Base-by-base conservation (phyloP, 1,140 invertebrate genomes). In the Monochamus saltuarius region DNA sequence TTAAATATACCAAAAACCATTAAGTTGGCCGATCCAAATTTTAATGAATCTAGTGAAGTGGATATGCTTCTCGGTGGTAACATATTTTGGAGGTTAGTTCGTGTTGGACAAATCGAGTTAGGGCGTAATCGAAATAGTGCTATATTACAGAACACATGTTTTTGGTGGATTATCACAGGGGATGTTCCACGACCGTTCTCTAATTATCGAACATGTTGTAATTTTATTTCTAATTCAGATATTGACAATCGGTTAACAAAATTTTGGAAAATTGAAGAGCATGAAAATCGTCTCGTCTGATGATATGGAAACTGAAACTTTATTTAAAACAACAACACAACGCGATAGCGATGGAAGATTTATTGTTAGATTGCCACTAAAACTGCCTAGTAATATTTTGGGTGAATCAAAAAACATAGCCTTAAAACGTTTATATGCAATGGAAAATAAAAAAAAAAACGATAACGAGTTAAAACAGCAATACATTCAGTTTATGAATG, bases 401-500 rank as follows among this genome's bases (percentile, higher is more conserved):
- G 45, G 45, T 4, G 10, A 47, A 11, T 47, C 45, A 17, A 14
- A 22, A 47, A 16, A 14, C 10, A 14, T 14, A 11, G 50, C 50
- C 19, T 10, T 29, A 52, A 13, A 11, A 52, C 19, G 50, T 11
- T 35, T 52, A 36, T 52, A 13, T 7, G 13, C 13, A 52, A 17
- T 52, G 9, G 50, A 52, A 34, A 52, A 11, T 11, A 19, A 34
- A 52, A 38, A 38, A 14, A 13, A 9, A 52, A 52, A 2, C 13
- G 36, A 52, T 35, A 11, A 10, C 4, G 29, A 52, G 1, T 9
- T 62, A 47, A 10, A n/a, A 11, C 38, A 51, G 51, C 22, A 34
- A 0, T 64, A 73, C 22, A 42, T 54, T 1, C 13, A 65, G 6
- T 73, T 76, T 37, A 68, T 78, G 50, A 38, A 61, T 35, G 70